Conservation (phyloP, 2,113 vertebrate species). For the Chunga burmeisteri region DNA sequence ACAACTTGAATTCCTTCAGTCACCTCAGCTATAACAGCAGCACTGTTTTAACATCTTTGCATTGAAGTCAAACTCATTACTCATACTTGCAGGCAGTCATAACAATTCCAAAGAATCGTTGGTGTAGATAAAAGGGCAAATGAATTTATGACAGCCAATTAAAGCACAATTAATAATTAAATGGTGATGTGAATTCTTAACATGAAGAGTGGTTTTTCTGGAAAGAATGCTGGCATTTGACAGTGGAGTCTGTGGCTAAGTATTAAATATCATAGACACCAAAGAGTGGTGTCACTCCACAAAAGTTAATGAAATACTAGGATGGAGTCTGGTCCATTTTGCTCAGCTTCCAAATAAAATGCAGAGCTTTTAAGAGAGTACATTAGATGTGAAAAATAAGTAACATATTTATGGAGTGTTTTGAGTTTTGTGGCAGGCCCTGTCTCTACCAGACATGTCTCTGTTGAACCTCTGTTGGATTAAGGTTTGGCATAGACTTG, state of each 20-base stretch:
- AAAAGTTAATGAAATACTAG: not conserved
- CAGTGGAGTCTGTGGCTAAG: not conserved
- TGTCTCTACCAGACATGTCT: not conserved
- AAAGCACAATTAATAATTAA: conserved; percentile 67
- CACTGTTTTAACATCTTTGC: not conserved
- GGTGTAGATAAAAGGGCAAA: conserved; percentile 63
- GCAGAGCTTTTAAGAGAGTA: not conserved
- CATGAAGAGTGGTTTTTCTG: not conserved
- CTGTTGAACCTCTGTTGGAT: not conserved
- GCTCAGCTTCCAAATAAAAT: not conserved
- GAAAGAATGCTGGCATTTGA: conserved; percentile 18
- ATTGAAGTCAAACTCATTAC: not conserved
- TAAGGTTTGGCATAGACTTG: not conserved
- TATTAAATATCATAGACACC: not conserved
- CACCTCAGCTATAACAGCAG: not conserved
- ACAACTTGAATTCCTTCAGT: not conserved
- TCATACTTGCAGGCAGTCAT: conserved; percentile 17
- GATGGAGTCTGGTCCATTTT: not conserved
- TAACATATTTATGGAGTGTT: not conserved
- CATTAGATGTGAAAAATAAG: not conserved
- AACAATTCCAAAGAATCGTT: conserved; percentile 29
- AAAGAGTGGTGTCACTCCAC: not conserved
- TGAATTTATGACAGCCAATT: conserved; percentile 68
- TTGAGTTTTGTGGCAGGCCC: not conserved
- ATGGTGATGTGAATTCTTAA: conserved; percentile 29